phyloP scores from a whole-genome alignment of 1,140 invertebrate genomes.

The Rhopalosiphum maidis region DNA sequence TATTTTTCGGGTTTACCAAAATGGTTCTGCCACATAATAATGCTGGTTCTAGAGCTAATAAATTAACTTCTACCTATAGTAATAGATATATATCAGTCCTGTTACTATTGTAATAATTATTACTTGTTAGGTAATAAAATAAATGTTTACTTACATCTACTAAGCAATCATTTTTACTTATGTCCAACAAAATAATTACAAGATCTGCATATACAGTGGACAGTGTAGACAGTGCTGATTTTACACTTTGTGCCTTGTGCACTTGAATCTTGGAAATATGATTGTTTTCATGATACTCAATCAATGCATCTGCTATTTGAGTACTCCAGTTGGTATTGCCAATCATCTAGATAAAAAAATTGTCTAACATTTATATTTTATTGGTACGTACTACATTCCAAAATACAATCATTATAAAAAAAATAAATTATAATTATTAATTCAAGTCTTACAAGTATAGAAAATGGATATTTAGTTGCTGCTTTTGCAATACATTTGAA shows the following conservation, averaged over 20 bases:
- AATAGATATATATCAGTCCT: neutral
- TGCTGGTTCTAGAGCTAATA: slow-evolving; percentile 30
- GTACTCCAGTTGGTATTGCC: slow-evolving; percentile 30
- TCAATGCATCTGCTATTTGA: neutral
- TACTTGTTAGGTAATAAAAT: neutral
- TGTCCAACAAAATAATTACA: slow-evolving; percentile 33
- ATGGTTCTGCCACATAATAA: slow-evolving; percentile 50
- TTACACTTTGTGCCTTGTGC: neutral
- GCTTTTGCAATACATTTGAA: slow-evolving; percentile 29
- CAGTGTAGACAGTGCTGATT: slow-evolving; percentile 31
- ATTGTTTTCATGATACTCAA: slow-evolving; percentile 45
- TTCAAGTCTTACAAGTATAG: neutral
- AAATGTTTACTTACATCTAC: slow-evolving; percentile 5
- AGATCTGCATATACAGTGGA: slow-evolving; percentile 43
- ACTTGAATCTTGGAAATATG: slow-evolving; percentile 28
- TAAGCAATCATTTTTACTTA: slow-evolving; percentile 44
- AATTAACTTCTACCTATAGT: slow-evolving; percentile 41
- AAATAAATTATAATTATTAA: too few relatives aligned
- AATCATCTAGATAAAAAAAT: slow-evolving; percentile 12
- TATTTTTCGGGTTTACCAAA: slow-evolving; percentile 39
- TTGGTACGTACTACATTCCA: neutral
- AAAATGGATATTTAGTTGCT: slow-evolving; percentile 46
- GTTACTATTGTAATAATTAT: neutral
- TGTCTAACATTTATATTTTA: neutral
- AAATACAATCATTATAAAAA: neutral